Evolutionary conservation across 37 sponge, comb jelly and placozoan species (phyloP), one percentile per base, ranked within the genome.

Genomic region (Lycopodina hypogea): DNA sequence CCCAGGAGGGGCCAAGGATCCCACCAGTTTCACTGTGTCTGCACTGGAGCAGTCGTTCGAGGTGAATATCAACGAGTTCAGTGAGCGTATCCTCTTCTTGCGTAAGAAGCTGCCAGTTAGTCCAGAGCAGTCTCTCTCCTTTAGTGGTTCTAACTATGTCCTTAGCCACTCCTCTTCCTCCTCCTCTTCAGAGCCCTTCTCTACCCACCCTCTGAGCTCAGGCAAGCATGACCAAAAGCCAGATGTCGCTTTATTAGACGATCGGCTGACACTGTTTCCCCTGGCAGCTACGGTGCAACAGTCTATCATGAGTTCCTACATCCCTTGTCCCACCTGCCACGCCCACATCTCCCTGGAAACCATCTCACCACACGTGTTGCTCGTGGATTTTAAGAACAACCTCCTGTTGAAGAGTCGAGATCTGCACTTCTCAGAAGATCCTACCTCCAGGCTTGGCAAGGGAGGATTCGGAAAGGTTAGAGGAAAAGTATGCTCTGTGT

Each of bases 381-480:
- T 88, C 0, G 79, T 74, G 12, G 89, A 88, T 30, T 88, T 88
- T 45, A 34, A 75, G 36, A 72, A 77, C 60, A 62, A 77, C 1
- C 45, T 77, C 8, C 74, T 78, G 56, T 61, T 88, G 33, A 73
- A 82, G 12, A 18, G 72, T 0, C 6, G 30, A 8, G 29, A 53
- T 50, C 42, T 88, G 65, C 56, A 75, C 30, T 82, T 76, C 22
- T 22, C 17, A 3, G 72, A 78, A 28, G 68, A 48, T 19, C 45
- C 18, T 0, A 68, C 21, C 0, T 65, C 81, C 14, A 36, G 12
- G 3, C 50, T 88, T 42, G 88, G 88, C 11, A 32, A 59, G 26
- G 88, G 88, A 56, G 72, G 83, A 23, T 88, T 77, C 77, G 88
- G 80, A 3, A 82, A 88, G 67, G 88, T 88, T 19, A 68, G 87